Percentiles rank a stretch among this genome's conserved stretches.
phyloP scores from a whole-genome alignment of 2,888 invertebrate genomes.

The Euzetes globulus region DNA sequence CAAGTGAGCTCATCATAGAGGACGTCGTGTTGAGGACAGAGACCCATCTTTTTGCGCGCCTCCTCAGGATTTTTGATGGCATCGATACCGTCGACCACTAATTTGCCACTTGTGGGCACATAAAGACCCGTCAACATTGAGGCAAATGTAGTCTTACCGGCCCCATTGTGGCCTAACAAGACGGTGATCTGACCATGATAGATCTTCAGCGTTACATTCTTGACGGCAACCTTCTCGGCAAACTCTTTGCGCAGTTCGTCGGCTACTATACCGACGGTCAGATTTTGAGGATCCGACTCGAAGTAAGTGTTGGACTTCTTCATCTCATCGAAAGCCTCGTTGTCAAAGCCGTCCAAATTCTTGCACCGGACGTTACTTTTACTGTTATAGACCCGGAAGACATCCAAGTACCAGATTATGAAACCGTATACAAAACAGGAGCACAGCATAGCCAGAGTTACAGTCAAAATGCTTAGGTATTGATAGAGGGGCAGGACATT shows the following conservation, averaged over 20 bases:
- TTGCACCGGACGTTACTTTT: slow-evolving; percentile 30
- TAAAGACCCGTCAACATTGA: slow-evolving; percentile 61
- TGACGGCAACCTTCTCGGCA: slow-evolving; percentile 51
- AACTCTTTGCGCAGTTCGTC: slow-evolving; percentile 34
- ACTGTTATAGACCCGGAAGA: slow-evolving; percentile 31
- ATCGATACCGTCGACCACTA: slow-evolving; percentile 64
- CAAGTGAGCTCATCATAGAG: slow-evolving; percentile 74
- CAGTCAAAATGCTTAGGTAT: slow-evolving; percentile 21
- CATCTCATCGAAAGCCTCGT: slow-evolving; percentile 30
- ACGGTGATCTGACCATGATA: slow-evolving; percentile 75
- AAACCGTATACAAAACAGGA: slow-evolving; percentile 30
- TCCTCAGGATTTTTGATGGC: slow-evolving; percentile 59
- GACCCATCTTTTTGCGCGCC: slow-evolving; percentile 67
- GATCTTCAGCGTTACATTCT: slow-evolving; percentile 63
- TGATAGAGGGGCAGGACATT: slow-evolving; percentile 33
- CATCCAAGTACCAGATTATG: slow-evolving; percentile 36
- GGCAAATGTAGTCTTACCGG: slow-evolving; percentile 68
- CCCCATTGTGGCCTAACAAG: slow-evolving; percentile 73
- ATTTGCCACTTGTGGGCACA: slow-evolving; percentile 61
- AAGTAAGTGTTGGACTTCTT: slow-evolving; percentile 29
- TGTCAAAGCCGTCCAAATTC: slow-evolving; percentile 30
- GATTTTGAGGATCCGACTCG: slow-evolving; percentile 28
- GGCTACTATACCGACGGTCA: slow-evolving; percentile 24
- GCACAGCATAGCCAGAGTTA: background rate
- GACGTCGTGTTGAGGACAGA: slow-evolving; percentile 85